Base-by-base conservation (phyloP, 2,888 invertebrate species). In the Nasonia oneida region DNA sequence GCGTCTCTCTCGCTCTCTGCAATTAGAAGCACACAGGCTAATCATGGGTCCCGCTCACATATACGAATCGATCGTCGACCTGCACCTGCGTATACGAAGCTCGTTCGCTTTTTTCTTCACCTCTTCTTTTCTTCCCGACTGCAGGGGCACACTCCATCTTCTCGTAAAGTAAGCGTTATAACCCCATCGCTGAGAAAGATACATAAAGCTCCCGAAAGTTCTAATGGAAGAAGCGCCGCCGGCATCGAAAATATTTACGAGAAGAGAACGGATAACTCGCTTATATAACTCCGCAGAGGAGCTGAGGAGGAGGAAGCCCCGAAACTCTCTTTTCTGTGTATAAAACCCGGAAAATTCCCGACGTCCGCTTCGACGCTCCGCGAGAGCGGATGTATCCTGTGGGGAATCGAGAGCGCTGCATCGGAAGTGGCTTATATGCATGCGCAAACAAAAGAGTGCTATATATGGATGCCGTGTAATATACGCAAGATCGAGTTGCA, bases 21-120 rank as follows among this genome's bases (percentile, higher is more conserved):
- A 77, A 83, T 83, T 77, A 70, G 70, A 79, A 37, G 57, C 61
- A 42, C 70, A 18, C 67, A n/a, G 8, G 61, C 76, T 76, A 76
- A 76, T 76, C 61, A 61, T 61, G 23, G 42, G 73, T 39, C 67
- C 67, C 67, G 33, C 67, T 61, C 4, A 8, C n/a, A 47, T n/a
- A 61, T 29, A 8, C 37, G 33, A 67, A 8, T 61, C 73, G 73
- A 73, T 73, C 73, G 73, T 29, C 29, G 42, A 73, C 18, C n/a
- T 42, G 37, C 39, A 39, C 39, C 42, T 42, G 67, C 67, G 4
- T 42, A n/a, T 8, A 29, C 29, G 10, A 39, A 2, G 23, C 39
- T 67, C 8, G 37, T 39, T 73, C 14, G 6, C 73, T 57, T 61
- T 3, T 61, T 61, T 61, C 23, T n/a, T 18, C 15, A 5, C 15